Evolutionary conservation across 2,113 vertebrate species (phyloP), one percentile per base, ranked within the genome.

Genomic region (Scophthalmus maximus): DNA sequence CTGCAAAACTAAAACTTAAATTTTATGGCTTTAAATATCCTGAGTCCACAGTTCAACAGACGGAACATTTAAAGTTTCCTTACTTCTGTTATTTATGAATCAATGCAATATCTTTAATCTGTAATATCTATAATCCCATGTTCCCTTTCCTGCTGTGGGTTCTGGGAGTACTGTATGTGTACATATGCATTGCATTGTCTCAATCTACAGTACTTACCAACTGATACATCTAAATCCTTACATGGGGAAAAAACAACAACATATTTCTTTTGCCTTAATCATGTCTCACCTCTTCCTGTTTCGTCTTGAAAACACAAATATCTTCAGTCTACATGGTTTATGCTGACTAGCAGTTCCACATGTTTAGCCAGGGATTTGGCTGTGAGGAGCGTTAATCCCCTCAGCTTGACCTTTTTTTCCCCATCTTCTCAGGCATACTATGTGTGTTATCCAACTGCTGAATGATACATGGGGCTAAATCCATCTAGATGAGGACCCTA

Each of bases 391-490:
- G 25, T n/a, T 74, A 58, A 65, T 85, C 52, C 69, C 76, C 74
- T 66, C 46, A 87, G 15, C 55, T 52, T 84, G 61, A 88, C 81
- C 87, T 86, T 90, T 83, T 78, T 57, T 73, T 47, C 25, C 34
- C 25, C 56, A 62, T 77, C 61, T 38, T 76, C 68, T 74, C 36
- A 51, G 27, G 69, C 73, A n/a, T 50, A 67, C 68, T 82, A 34
- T 1, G 1, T 40, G 52, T 51, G 60, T 53, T 75, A 68, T 47
- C 69, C 52, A 26, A 27, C 56, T 61, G 59, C 55, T 73, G 78
- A 79, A 73, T 64, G 81, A 87, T 69, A 74, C 61, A 36, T 49
- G 34, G 47, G 27, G 22, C 34, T 55, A 32, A 69, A 2, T 65
- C 60, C 51, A 55, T 55, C 62, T 49, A 22, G 44, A 84, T 70